Evolutionary conservation across 1,140 invertebrate genomes (phyloP), one percentile per base, ranked within the genome.

Genomic region (Ips typographus): DNA sequence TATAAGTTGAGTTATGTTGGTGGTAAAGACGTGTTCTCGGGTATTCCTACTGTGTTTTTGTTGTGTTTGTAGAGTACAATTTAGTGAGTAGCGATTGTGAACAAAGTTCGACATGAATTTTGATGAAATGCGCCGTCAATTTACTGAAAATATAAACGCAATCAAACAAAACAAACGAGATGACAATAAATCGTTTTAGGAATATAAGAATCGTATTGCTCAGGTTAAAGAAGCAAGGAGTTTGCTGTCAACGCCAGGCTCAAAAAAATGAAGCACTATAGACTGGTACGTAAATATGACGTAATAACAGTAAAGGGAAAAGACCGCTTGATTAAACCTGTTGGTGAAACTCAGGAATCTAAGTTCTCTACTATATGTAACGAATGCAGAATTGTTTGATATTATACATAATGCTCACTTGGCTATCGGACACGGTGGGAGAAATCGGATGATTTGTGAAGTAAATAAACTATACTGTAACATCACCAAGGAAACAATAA

Each of bases 261-360:
- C 8, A 47, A 47, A 47, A 8, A 47, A 47, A 47, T 8, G 8
- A 72, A 66, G 53, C 22, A 66, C 42, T 66, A 66, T 37, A 56
- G 52, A 43, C 39, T 37, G 4, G 51, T 66, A 22, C 22, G 39
- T 7, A 66, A 42, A 57, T 66, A 66, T 42, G 64, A 66, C 41
- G 41, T 57, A 22, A 57, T 66, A 7, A 58, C 8, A 57, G 53
- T 66, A 66, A 42, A 58, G n/a, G 40, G 42, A 58, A 57, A 57
- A 22, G 64, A 66, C 3, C 51, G 40, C 38, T 43, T 66, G 7
- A 66, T 66, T 44, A 62, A 62, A 62, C 56, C 58, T 43, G 39
- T 64, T n/a, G 40, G 5, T 40, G 39, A 70, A 55, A 40, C 4
- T 47, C 4, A 47, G 8, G 4, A 47, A 47, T 47, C 43, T 4